These are phyloP conservation scores for Pelecanoides urinatrix DNA, from an alignment of 2,113 vertebrate species.

Conservation along the genomic window DNA sequence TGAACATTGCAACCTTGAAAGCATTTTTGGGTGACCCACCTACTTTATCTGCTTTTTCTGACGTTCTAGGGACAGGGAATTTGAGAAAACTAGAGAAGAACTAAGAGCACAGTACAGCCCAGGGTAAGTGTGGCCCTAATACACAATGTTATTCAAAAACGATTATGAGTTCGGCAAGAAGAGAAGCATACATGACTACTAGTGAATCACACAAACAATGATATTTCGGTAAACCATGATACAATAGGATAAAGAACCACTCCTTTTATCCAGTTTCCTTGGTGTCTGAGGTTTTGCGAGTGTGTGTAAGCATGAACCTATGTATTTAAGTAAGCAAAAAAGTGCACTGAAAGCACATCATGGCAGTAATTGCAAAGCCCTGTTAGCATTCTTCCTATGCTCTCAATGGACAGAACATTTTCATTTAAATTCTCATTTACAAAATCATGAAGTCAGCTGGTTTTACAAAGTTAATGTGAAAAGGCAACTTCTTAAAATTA, in stretches of 20 bases:
- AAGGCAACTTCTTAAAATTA: conserved; percentile 43
- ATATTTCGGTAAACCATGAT: not conserved
- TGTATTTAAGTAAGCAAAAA: not conserved
- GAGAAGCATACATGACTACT: not conserved
- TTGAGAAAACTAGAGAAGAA: not conserved
- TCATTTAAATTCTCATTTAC: conserved; percentile 44
- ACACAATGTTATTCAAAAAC: not conserved
- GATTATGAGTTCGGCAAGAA: not conserved
- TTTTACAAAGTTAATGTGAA: conserved; percentile 42
- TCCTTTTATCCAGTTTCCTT: not conserved
- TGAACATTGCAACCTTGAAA: not conserved
- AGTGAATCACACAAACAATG: rapidly evolving
- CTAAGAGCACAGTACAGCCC: not conserved
- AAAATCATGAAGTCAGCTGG: conserved; percentile 34
- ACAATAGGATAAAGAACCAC: not conserved
- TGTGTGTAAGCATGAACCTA: not conserved
- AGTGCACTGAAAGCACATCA: not conserved
- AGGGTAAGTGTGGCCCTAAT: not conserved
- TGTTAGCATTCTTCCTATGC: not conserved
- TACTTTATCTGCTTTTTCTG: not conserved
- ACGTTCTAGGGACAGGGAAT: not conserved
- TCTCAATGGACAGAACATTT: conserved; percentile 7
- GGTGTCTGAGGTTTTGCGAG: not conserved
- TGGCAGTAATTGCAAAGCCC: not conserved
- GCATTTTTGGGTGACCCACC: not conserved